phyloP scores from a whole-genome alignment of 2,797 vertebrate species.

The Alosa sapidissima region DNA sequence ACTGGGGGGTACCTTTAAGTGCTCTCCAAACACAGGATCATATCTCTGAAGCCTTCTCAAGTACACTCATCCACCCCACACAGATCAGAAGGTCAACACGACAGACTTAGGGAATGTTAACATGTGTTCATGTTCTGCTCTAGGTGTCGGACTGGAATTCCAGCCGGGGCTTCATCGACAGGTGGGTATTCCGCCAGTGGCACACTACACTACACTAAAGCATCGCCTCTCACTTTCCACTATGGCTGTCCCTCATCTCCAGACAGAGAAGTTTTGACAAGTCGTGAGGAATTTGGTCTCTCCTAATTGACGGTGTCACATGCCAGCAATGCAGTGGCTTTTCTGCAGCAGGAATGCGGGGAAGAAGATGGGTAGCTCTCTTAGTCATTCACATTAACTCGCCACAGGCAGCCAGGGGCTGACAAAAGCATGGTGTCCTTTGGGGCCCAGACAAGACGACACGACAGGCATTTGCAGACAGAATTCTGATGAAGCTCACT shows the following conservation, averaged over 20 bases:
- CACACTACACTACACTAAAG: not conserved
- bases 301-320: constrained; percentile 24
- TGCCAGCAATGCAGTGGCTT: constrained; percentile 26
- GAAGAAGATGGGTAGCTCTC: constrained; percentile 12
- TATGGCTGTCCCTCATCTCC: not conserved
- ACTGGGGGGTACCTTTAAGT: not conserved
- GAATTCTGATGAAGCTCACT: not conserved
- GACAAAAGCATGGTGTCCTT: constrained; percentile 27
- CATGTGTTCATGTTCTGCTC: constrained; percentile 70
- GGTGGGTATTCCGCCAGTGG: constrained; percentile 65
- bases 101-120: constrained; percentile 55
- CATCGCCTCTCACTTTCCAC: not conserved
- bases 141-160: constrained; percentile 75
- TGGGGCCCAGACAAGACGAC: not conserved
- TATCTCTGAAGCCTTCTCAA: not conserved
- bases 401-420: constrained; percentile 21
- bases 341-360: constrained; percentile 1
- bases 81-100: not conserved
- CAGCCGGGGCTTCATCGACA: constrained; percentile 76
- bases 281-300: constrained; percentile 2
- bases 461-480: not conserved
- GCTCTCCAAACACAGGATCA: not conserved
- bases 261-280: not conserved
- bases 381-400: constrained; percentile 18
- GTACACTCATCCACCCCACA: not conserved